Percentiles rank a stretch among this genome's conserved stretches.
Evolutionary conservation across 2,113 vertebrate genomes (phyloP).

Genomic region (Pachypanchax playfairii): DNA sequence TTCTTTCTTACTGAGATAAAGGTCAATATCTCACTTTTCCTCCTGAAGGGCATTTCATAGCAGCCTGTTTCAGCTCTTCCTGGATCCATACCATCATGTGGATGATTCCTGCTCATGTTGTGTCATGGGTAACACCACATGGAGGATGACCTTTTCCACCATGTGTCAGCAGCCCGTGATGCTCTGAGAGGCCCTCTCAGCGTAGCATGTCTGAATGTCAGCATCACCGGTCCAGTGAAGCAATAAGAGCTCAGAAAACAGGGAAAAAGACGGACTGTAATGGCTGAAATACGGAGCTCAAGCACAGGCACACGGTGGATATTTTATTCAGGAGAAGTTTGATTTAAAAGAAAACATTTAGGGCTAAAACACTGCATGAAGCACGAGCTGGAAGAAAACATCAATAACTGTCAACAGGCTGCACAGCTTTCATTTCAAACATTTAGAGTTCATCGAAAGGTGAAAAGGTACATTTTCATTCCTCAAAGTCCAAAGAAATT

Average conservation of each 20-base stretch:
- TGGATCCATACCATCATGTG: conserved; percentile 37
- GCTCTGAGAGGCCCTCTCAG: conserved; percentile 48
- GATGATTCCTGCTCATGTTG: conserved; percentile 32
- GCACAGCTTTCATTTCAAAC: neutral
- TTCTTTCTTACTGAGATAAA: conserved; percentile 35
- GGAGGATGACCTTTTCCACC: conserved; percentile 68
- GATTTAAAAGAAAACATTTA: neutral
- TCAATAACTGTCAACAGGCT: neutral
- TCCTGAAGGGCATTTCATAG: conserved; percentile 29
- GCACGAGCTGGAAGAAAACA: neutral
- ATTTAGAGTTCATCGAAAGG: neutral
- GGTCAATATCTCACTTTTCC: conserved; percentile 40
- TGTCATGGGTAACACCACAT: conserved; percentile 49
- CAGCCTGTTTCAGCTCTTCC: conserved; percentile 8
- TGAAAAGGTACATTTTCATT: too few relatives aligned
- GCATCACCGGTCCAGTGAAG: conserved; percentile 40
- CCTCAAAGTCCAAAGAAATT: too few relatives aligned
- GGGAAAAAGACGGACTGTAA: conserved; percentile 5
- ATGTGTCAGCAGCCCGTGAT: conserved; percentile 59
- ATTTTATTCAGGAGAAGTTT: conserved; percentile 4
- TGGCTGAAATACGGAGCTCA: neutral
- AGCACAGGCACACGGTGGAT: neutral
- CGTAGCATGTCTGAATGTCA: conserved; percentile 48
- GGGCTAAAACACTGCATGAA: too few relatives aligned
- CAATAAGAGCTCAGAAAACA: conserved; percentile 16